phyloP scores from a whole-genome alignment of 1,140 invertebrate species.

The Drosophila novamexicana region DNA sequence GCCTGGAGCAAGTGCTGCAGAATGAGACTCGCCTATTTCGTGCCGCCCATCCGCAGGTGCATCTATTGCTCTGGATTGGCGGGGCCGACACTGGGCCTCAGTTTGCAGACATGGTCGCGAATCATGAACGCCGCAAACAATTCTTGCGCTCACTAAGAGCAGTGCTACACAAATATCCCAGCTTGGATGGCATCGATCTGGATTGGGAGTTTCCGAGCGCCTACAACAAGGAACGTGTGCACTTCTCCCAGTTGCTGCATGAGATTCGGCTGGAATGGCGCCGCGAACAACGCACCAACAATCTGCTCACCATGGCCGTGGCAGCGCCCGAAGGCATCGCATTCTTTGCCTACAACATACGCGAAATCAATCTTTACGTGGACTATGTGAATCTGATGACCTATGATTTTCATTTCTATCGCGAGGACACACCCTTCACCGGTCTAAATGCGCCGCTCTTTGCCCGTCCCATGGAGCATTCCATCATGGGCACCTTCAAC shows the following conservation, averaged over 20 bases:
- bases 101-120: slow-evolving; percentile 89
- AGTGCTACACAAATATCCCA: slow-evolving; percentile 86
- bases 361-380: slow-evolving; percentile 90
- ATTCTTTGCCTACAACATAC: slow-evolving; percentile 90
- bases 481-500: slow-evolving; percentile 90
- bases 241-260: slow-evolving; percentile 89
- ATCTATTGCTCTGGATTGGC: slow-evolving; percentile 92
- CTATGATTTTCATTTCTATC: slow-evolving; percentile 94
- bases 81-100: slow-evolving; percentile 86
- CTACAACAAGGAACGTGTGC: slow-evolving; percentile 87
- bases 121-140: slow-evolving; percentile 88
- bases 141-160: slow-evolving; percentile 89
- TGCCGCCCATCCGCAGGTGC: slow-evolving; percentile 88
- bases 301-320: slow-evolving; percentile 90
- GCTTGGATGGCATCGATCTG: slow-evolving; percentile 92
- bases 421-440: slow-evolving; percentile 91
- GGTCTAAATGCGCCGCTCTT: slow-evolving; percentile 92
- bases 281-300: slow-evolving; percentile 85
- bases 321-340: slow-evolving; percentile 90
- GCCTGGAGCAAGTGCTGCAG: slow-evolving; percentile 84
- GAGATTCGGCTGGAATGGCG: slow-evolving; percentile 89
- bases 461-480: slow-evolving; percentile 86
- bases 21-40: slow-evolving; percentile 87
- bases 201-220: slow-evolving; percentile 95
- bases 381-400: slow-evolving; percentile 96